Percentiles rank a stretch among this genome's conserved stretches.
Conservation (phyloP, 2,888 invertebrate genomes). For the Aricia artaxerxes region DNA sequence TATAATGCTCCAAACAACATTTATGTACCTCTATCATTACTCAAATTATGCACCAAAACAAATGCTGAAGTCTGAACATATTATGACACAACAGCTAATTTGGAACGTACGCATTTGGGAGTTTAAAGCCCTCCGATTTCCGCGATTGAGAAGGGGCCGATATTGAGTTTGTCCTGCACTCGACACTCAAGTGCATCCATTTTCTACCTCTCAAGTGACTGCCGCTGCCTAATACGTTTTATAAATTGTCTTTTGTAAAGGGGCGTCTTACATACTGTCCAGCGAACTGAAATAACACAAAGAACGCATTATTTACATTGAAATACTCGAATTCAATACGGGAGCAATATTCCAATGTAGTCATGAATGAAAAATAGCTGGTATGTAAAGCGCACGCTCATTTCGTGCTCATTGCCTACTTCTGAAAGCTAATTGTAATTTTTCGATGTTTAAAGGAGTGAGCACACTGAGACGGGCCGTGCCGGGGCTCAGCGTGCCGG, state of each 20-base stretch:
- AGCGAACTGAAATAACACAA: constrained; percentile 27
- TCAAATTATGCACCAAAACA: too few relatives aligned
- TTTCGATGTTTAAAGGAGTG: not conserved
- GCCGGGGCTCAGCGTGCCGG: too few relatives aligned
- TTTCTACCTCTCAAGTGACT: constrained; percentile 29
- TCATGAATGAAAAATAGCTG: not conserved
- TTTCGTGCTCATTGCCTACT: not conserved
- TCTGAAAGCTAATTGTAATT: not conserved
- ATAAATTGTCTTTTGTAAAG: constrained; percentile 29
- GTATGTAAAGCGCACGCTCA: not conserved
- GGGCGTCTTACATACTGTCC: constrained; percentile 25
- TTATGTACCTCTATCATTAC: too few relatives aligned
- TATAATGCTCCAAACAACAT: too few relatives aligned
- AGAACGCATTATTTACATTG: constrained; percentile 7
- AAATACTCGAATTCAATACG: not conserved
- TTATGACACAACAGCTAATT: constrained; percentile 21
- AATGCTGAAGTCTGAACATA: too few relatives aligned
- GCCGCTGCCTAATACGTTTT: constrained; percentile 29
- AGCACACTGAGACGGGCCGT: too few relatives aligned
- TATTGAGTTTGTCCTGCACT: constrained; percentile 30
- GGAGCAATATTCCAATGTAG: not conserved
- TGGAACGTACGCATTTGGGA: constrained; percentile 3
- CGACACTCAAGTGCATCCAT: constrained; percentile 32
- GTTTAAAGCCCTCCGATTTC: constrained; percentile 13
- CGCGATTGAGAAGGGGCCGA: constrained; percentile 22